These are phyloP conservation scores for Ceyx melanurus DNA, from an alignment of 2,113 vertebrate genomes.

Conservation along the genomic window DNA sequence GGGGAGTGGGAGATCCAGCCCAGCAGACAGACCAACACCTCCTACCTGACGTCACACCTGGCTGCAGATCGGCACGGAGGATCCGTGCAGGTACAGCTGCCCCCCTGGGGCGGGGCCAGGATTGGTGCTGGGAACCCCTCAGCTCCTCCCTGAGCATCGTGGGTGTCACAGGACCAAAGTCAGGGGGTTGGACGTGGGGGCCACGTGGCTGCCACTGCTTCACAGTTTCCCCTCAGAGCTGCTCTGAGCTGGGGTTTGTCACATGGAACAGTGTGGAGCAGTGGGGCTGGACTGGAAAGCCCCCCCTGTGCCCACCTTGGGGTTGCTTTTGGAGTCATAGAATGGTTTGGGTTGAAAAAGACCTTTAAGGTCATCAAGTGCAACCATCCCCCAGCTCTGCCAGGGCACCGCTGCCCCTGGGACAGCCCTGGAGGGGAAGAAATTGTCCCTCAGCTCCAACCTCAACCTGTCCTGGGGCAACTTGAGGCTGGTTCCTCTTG, in stretches of 20 bases:
- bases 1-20: constrained; percentile 98
- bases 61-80: constrained; percentile 97
- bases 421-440: too few relatives aligned
- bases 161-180: not conserved
- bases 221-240: not conserved
- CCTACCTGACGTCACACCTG: constrained; percentile 96
- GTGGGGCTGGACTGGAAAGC: not conserved
- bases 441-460: not conserved
- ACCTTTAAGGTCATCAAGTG: too few relatives aligned
- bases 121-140: not conserved
- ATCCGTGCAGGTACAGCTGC: constrained; percentile 90
- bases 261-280: not conserved
- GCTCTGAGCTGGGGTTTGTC: not conserved
- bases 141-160: not conserved
- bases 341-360: too few relatives aligned
- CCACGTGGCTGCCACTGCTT: not conserved
- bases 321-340: not conserved
- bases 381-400: too few relatives aligned
- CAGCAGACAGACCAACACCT: constrained; percentile 94
- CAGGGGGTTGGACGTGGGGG: not conserved
- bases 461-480: not conserved
- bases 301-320: not conserved
- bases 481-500: not conserved
- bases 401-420: too few relatives aligned
- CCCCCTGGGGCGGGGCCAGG: too few relatives aligned